Evolutionary conservation across 2,888 invertebrate genomes (phyloP).

Genomic region (Acanthosoma haemorrhoidale): DNA sequence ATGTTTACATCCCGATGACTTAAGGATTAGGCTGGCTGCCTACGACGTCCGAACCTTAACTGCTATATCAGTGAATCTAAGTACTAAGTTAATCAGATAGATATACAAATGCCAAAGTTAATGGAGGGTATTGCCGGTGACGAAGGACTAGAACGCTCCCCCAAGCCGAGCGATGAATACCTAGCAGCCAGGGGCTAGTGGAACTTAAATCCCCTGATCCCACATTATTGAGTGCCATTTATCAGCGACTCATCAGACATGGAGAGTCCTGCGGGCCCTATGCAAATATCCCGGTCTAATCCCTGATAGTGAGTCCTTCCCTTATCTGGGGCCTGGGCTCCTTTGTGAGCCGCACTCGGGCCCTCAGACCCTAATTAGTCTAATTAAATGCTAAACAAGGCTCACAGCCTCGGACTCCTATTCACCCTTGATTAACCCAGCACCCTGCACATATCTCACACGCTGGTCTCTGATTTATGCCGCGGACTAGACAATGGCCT

Average conservation of each 20-base stretch:
- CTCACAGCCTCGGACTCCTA: neutral
- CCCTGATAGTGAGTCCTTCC: neutral
- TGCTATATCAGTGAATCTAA: too few species aligned
- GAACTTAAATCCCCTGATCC: constrained; percentile 5
- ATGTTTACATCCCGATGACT: too few species aligned
- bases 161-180: neutral
- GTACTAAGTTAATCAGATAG: too few species aligned
- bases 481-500: neutral
- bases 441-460: neutral
- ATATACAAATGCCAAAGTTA: too few species aligned
- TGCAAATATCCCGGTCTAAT: constrained; percentile 6
- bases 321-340: neutral
- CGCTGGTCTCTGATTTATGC: neutral
- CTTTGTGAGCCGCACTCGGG: neutral
- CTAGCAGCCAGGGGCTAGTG: neutral
- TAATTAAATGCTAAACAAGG: constrained; percentile 30
- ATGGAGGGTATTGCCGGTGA: too few species aligned
- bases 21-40: too few species aligned
- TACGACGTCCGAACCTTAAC: too few species aligned
- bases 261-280: neutral
- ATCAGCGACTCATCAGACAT: neutral
- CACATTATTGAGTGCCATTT: constrained; percentile 1
- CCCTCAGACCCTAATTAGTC: constrained; percentile 24
- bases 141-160: too few species aligned
- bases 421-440: constrained; percentile 15